These are phyloP conservation scores for Chymomyza costata DNA, from an alignment of 1,140 invertebrate genomes.

Conservation along the genomic window DNA sequence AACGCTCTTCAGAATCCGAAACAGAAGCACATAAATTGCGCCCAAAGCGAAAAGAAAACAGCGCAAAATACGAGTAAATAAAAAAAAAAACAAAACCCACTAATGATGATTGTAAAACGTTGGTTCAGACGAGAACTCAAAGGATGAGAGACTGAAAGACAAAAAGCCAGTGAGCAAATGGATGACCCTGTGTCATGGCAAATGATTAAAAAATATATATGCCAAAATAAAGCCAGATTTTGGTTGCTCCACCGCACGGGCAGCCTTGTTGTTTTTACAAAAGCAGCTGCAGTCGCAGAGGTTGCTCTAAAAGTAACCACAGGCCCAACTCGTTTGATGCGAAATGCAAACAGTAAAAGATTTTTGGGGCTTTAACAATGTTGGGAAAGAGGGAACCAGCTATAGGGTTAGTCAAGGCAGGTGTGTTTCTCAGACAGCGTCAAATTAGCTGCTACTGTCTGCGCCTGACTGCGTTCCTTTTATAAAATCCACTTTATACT, in stretches of 20 bases:
- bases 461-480: slow-evolving; percentile 21
- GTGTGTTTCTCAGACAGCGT: slow-evolving; percentile 19
- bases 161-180: slow-evolving; percentile 18
- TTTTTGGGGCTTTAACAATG: slow-evolving; percentile 25
- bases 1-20: slow-evolving; percentile 43
- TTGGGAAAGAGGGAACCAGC: slow-evolving; percentile 14
- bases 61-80: no score
- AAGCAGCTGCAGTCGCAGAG: no score
- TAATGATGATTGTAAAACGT: slow-evolving; percentile 43
- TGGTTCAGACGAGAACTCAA: not conserved
- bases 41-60: slow-evolving; percentile 39
- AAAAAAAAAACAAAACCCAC: slow-evolving; percentile 37
- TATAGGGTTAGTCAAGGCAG: slow-evolving; percentile 19
- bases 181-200: no score
- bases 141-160: slow-evolving; percentile 6
- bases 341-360: slow-evolving; percentile 4
- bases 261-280: no score
- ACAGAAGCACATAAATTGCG: slow-evolving; percentile 63
- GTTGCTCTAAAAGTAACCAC: slow-evolving; percentile 47
- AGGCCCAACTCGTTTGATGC: slow-evolving; percentile 17
- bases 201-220: no score
- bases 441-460: slow-evolving; percentile 61
- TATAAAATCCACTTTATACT: slow-evolving; percentile 25
- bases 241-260: no score
- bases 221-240: slow-evolving; percentile 6